phyloP scores from a whole-genome alignment of 2,888 invertebrate genomes.

The Cremastinae sp. region DNA sequence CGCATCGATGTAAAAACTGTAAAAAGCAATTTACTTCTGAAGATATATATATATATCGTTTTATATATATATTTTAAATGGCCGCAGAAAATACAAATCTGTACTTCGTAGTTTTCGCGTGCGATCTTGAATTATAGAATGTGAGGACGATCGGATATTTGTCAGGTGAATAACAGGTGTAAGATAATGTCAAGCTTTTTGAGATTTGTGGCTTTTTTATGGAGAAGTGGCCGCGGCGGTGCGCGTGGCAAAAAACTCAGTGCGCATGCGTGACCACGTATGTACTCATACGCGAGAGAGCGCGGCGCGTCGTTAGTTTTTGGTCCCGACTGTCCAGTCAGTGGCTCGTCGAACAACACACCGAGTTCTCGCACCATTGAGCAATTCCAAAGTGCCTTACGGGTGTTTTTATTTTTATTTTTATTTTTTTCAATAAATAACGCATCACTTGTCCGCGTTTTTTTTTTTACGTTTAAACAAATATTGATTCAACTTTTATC shows the following conservation, averaged over 20 bases:
- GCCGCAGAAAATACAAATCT: too few relatives aligned
- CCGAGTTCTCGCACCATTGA: slow-evolving; percentile 2
- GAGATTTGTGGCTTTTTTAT: background rate
- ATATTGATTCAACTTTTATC: slow-evolving; percentile 1
- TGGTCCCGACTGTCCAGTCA: slow-evolving; percentile 22
- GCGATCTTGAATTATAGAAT: too few relatives aligned
- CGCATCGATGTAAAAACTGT: too few relatives aligned
- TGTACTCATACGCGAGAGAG: background rate
- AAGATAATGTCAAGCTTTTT: background rate
- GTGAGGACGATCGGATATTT: too few relatives aligned
- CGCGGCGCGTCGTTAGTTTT: slow-evolving; percentile 7
- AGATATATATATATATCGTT: too few relatives aligned
- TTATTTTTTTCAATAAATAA: slow-evolving; percentile 23
- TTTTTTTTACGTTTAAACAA: slow-evolving; percentile 6
- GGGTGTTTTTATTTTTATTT: slow-evolving; percentile 25
- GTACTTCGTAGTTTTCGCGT: too few relatives aligned
- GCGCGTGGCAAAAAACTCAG: slow-evolving; percentile 61
- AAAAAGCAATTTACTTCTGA: too few relatives aligned
- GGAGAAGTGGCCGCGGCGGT: slow-evolving; percentile 1
- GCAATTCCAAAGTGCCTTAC: slow-evolving; percentile 54
- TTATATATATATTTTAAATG: too few relatives aligned
- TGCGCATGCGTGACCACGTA: slow-evolving; percentile 68
- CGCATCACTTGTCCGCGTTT: background rate
- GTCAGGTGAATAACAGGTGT: background rate
- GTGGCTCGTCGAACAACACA: background rate